Percentiles rank a stretch among this genome's conserved stretches.
These are phyloP conservation scores for Apamea crenata DNA, from an alignment of 2,888 invertebrate species.

Conservation along the genomic window DNA sequence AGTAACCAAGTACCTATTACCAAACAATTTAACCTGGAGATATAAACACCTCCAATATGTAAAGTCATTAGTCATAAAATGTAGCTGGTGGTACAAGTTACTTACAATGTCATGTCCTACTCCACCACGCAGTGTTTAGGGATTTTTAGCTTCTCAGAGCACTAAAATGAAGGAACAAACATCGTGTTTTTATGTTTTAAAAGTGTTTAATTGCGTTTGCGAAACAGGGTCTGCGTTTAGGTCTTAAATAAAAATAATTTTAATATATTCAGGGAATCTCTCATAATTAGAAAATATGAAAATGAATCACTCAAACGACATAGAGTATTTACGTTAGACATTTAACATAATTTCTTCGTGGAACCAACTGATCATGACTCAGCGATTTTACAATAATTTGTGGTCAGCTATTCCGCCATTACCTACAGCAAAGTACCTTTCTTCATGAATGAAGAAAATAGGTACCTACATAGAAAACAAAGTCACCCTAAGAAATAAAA, in stretches of 20 bases:
- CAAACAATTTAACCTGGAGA: background rate
- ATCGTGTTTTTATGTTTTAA: background rate
- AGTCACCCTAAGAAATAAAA: background rate
- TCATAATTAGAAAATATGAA: constrained; percentile 19
- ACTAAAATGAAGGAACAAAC: background rate
- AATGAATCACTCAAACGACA: constrained; percentile 9
- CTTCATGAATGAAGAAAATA: background rate
- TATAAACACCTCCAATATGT: background rate
- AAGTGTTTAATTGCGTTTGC: background rate
- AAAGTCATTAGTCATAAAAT: too few species aligned
- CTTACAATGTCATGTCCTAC: background rate
- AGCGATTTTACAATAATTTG: constrained; percentile 25
- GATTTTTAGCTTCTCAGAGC: background rate
- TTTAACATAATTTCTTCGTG: constrained; percentile 1
- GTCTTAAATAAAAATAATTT: background rate
- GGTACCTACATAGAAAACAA: background rate
- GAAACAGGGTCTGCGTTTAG: background rate
- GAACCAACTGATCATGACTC: constrained; percentile 28
- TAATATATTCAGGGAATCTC: background rate
- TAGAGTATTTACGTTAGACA: background rate
- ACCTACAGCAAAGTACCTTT: background rate
- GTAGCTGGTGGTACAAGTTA: too few species aligned
- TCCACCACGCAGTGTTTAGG: background rate
- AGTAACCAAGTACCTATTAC: background rate
- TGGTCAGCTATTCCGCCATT: constrained; percentile 15